Evolutionary conservation across 2,888 invertebrate genomes (phyloP), one percentile per base, ranked within the genome.

Genomic region (Dinocampus coccinellae): DNA sequence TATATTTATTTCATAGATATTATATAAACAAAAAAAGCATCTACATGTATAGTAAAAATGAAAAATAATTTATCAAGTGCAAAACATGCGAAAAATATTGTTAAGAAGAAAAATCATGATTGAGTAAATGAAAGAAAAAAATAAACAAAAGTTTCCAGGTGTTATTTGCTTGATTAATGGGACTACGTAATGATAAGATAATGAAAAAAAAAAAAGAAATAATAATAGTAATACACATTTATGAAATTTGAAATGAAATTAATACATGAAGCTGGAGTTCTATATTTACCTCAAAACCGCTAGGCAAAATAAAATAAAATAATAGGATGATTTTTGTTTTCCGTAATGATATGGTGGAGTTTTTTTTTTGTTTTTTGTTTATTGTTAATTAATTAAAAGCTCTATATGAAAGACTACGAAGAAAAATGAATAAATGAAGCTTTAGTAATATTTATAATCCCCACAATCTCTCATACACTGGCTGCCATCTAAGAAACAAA

Each of bases 391-490:
- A 81, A 70, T 76, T 13, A 29, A 84, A 87, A 86, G 86, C 84
- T 78, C 87, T 87, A 86, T 80, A 47, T 47, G 16, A 16, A 79
- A 84, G 81, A 84, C 87, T 87, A 87, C 84, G 85, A 86, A 86
- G 86, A 85, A 78, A 83, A 79, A 16, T 33, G 33, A 26, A 13
- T 22, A 81, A 81, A 82, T 80, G 82, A 83, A 81, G 80, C 77
- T 79, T 84, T 84, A 85, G 81, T 85, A 86, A 84, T 85, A 83
- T 84, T 80, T 77, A 81, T 83, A 81, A 81, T 84, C 81, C 80
- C 84, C 85, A 82, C 82, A 81, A 80, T 86, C 83, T 79, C 86
- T 84, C 86, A 86, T 87, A 84, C 86, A 87, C 80, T 87, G 85
- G 85, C 86, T 87, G 77, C 87, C 87, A 87, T 87, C 87, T 87